Conservation (phyloP, 2,797 vertebrate species). For the Myoxocephalus aenaeus region DNA sequence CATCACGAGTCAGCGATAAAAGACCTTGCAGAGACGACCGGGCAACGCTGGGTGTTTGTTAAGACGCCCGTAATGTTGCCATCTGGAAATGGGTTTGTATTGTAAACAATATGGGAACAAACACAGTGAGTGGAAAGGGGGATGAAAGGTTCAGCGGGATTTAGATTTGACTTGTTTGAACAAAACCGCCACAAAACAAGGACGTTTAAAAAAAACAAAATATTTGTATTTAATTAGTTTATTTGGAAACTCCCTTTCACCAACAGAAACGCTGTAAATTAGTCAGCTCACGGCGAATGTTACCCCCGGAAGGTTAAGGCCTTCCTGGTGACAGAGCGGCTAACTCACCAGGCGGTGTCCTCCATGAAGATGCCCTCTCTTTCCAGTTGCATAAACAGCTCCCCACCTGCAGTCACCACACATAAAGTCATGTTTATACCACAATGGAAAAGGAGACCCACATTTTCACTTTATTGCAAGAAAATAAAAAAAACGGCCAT, state of each 20-base stretch:
- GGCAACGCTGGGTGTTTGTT: neutral
- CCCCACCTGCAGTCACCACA: constrained; percentile 87
- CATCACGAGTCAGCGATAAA: neutral
- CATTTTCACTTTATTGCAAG: neutral
- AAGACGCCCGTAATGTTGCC: neutral
- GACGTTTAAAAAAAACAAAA: neutral
- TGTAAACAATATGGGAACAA: constrained; percentile 13
- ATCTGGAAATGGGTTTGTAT: constrained; percentile 14
- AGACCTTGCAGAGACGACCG: neutral
- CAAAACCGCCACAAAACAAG: constrained; percentile 22
- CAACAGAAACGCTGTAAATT: neutral
- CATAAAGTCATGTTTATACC: neutral
- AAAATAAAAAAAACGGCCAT: neutral
- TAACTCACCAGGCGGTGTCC: constrained; percentile 96
- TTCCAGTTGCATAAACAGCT: constrained; percentile 99
- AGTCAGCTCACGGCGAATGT: neutral
- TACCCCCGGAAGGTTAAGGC: neutral
- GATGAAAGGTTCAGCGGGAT: constrained; percentile 5
- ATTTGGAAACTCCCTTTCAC: neutral
- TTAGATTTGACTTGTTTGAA: constrained; percentile 11
- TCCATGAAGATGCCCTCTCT: constrained; percentile 99
- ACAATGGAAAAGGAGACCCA: neutral
- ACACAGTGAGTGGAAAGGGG: neutral
- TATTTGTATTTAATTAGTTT: neutral
- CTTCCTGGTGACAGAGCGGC: neutral